These are phyloP conservation scores for Chloroceryle aenea DNA, from an alignment of 2,113 vertebrate species.

Conservation along the genomic window DNA sequence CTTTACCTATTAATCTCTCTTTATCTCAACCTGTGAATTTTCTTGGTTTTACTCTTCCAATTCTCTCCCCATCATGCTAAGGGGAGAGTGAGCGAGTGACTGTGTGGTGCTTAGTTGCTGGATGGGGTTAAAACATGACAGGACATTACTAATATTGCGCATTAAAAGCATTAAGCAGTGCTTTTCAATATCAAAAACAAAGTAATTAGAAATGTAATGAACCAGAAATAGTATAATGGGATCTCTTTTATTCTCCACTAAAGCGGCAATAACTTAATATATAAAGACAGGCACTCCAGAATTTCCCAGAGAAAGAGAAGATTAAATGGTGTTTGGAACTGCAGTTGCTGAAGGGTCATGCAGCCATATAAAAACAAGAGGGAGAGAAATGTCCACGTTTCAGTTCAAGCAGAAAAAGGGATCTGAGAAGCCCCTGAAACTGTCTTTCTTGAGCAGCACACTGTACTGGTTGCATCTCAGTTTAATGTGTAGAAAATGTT, in stretches of 20 bases:
- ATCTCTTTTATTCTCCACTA: slow-evolving; percentile 38
- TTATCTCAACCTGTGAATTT: neutral
- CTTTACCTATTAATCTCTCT: neutral
- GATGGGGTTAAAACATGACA: neutral
- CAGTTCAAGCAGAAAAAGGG: neutral
- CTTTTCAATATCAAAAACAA: slow-evolving; percentile 2
- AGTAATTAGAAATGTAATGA: slow-evolving; percentile 49
- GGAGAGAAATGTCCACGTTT: neutral
- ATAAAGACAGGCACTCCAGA: neutral
- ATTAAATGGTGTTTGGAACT: neutral
- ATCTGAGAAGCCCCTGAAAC: neutral
- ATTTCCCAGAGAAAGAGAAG: slow-evolving; percentile 25
- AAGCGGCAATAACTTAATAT: slow-evolving; percentile 59
- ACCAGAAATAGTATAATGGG: neutral
- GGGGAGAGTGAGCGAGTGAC: neutral
- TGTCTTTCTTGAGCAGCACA: neutral
- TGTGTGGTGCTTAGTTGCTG: neutral
- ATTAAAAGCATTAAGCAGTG: slow-evolving; percentile 33
- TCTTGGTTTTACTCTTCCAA: neutral
- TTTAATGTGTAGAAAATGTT: neutral
- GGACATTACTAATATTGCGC: neutral
- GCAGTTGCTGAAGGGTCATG: neutral
- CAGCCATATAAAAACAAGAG: neutral
- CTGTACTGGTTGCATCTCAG: accelerated
- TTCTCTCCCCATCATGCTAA: neutral